Percentiles rank a stretch among this genome's conserved stretches.
phyloP scores from a whole-genome alignment of 2,113 vertebrate genomes.

The Aptenodytes patagonicus region DNA sequence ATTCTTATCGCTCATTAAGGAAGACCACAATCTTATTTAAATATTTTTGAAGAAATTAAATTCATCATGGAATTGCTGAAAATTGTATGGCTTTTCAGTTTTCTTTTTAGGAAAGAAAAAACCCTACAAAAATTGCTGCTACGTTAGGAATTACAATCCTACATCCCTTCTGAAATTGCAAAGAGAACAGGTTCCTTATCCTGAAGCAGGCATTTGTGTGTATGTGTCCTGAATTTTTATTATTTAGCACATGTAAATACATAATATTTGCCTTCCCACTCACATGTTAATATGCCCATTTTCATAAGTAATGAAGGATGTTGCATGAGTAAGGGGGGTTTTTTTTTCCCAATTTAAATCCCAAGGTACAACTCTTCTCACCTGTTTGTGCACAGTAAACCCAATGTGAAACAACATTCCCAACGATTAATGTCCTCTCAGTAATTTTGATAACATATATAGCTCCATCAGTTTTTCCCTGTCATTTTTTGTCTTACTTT shows the following conservation, averaged over 20 bases:
- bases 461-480: neutral
- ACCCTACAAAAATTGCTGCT: neutral
- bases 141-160: constrained; percentile 18
- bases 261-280: neutral
- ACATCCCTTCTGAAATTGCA: neutral
- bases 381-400: neutral
- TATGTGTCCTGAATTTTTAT: neutral
- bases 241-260: neutral
- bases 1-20: neutral
- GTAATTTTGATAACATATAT: neutral
- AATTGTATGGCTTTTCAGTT: neutral
- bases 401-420: neutral
- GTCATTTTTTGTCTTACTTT: neutral
- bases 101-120: neutral
- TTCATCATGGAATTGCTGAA: neutral
- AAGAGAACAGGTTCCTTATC: neutral
- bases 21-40: constrained; percentile 7
- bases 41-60: constrained; percentile 18
- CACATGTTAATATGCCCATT: neutral
- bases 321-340: neutral
- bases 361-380: neutral
- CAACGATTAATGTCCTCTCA: neutral
- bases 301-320: neutral
- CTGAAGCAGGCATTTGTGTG: neutral
- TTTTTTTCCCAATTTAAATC: neutral